Conservation (phyloP, 2,888 invertebrate genomes). For the Orthonychiurus folsomi region DNA sequence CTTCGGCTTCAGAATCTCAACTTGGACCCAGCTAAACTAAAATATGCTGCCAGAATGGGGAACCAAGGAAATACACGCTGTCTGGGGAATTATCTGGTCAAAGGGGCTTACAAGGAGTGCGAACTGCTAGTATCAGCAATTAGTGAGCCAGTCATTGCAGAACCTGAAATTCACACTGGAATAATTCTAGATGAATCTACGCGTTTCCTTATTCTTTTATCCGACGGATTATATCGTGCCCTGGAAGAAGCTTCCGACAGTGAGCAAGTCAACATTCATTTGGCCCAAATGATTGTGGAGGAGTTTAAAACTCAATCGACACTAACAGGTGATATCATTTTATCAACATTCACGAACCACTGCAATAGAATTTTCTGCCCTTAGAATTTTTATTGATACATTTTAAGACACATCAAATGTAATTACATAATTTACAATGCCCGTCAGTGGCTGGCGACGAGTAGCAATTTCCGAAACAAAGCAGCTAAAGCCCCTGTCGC, state of each 20-base stretch:
- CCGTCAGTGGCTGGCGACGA: no score
- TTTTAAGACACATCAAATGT: no score
- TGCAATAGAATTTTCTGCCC: no score
- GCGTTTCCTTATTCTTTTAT: conserved; percentile 73
- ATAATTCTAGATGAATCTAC: conserved; percentile 68
- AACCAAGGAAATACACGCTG: conserved; percentile 76
- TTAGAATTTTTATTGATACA: no score
- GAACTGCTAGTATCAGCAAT: conserved; percentile 60
- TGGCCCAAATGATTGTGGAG: conserved; percentile 69
- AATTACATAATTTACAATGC: no score
- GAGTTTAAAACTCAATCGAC: conserved; percentile 71
- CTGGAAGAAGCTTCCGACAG: conserved; percentile 68
- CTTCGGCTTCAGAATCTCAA: conserved; percentile 66
- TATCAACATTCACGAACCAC: no score
- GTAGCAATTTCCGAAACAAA: no score
- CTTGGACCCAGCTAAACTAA: conserved; percentile 59
- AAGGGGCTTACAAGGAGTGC: conserved; percentile 75
- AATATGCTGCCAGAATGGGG: conserved; percentile 57
- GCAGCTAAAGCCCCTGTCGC: no score
- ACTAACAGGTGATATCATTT: no score
- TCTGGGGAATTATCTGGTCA: conserved; percentile 77
- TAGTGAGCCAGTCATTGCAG: conserved; percentile 70
- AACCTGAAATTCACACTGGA: conserved; percentile 74
- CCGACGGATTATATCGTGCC: conserved; percentile 73
- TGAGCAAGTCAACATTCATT: conserved; percentile 70